phyloP scores from a whole-genome alignment of 2,113 vertebrate species.

The Psittacara wagleri region DNA sequence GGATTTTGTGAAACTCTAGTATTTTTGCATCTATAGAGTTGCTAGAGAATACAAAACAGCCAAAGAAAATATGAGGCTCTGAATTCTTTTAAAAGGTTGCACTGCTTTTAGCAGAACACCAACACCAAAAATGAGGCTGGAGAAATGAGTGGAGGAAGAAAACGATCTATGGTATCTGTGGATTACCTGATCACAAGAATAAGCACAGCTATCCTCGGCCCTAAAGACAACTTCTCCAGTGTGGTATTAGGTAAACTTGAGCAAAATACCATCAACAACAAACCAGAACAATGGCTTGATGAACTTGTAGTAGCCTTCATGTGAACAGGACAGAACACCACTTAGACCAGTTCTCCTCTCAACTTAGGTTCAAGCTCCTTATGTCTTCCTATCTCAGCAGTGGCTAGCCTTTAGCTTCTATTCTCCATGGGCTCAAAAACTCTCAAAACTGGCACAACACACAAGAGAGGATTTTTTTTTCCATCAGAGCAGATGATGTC shows the following conservation, averaged over 20 bases:
- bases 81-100: neutral
- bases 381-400: neutral
- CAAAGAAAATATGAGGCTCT: neutral
- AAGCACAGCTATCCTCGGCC: neutral
- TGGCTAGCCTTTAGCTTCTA: neutral
- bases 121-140: neutral
- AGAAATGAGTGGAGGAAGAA: neutral
- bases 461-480: neutral
- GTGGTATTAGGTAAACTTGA: neutral
- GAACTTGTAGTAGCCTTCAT: neutral
- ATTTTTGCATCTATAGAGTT: neutral
- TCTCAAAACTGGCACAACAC: neutral
- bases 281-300: neutral
- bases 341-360: neutral
- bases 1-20: neutral
- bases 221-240: neutral
- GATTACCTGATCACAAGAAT: neutral
- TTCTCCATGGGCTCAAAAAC: neutral
- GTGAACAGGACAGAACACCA: neutral
- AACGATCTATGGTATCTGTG: neutral
- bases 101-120: neutral
- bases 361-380: neutral
- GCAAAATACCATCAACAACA: neutral
- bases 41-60: neutral
- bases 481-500: neutral